Base-by-base conservation (phyloP, 23 tunicate species). In the Corella eumyota region DNA sequence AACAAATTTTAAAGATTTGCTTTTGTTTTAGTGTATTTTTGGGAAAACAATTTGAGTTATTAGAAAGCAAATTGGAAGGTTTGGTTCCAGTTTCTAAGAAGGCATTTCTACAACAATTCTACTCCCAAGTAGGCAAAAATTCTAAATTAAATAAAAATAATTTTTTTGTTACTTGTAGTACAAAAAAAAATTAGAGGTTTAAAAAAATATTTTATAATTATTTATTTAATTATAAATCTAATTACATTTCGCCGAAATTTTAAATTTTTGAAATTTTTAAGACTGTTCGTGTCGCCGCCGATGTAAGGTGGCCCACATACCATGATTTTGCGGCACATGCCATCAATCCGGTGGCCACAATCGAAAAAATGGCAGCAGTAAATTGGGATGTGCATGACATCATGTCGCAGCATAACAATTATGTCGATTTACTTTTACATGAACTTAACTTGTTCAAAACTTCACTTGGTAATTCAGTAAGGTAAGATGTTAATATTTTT, bases 381-480 rank as follows among this genome's bases (percentile, higher is more conserved):
- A 77, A 86, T 31, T 86, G 95, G 95, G 81, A 77, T 44, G 69
- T 86, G 1, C 30, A 27, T 19, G 95, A 86, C 15, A 86, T 86
- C 51, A 86, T 86, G 95, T 73, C 95, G 6, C 95, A 86, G 32
- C 95, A 86, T 38, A 86, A 82, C 53, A 15, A 40, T n/a, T 86
- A 86, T 66, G 95, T 86, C 15, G 95, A 86, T 36, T 34, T 32
- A 15, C 66, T 86, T 4, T 65, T 86, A 9, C 3, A 19, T 1
- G 70, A 69, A 13, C 67, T 76, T 3, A 4, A 7, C 24, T 32
- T 23, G 5, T 69, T 78, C 36, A 78, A 69, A 37, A 0, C 64
- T 7, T 19, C 29, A 9, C 33, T 78, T 30, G n/a, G 34, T 19
- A 28, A 35, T 2, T 52, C 66, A 1, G 85, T 78, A 15, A 67